These are phyloP conservation scores for Crossoptilon crossoptilon DNA, from an alignment of 2,797 vertebrate species.

Conservation along the genomic window DNA sequence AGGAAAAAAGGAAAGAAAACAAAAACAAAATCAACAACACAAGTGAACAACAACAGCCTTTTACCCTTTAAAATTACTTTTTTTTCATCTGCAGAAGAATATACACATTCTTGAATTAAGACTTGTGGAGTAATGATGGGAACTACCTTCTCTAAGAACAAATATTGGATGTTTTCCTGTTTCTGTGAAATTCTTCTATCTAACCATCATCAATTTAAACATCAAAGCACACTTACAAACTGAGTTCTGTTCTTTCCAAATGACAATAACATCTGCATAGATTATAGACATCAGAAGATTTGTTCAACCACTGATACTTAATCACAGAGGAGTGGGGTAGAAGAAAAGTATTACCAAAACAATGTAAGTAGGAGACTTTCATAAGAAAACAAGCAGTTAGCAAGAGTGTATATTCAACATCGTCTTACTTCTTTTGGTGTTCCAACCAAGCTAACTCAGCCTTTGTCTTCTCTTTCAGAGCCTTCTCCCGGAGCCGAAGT, in stretches of 20 bases:
- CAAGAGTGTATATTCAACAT: background rate
- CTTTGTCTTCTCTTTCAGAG: slow-evolving; percentile 94
- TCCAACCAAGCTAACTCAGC: slow-evolving; percentile 97
- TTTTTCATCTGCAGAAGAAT: no score
- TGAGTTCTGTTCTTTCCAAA: background rate
- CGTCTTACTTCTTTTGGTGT: slow-evolving; percentile 90
- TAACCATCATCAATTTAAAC: background rate
- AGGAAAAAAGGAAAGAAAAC: background rate
- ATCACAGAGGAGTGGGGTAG: background rate
- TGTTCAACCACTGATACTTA: background rate
- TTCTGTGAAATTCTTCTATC: background rate
- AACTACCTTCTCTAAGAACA: background rate
- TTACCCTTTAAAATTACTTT: background rate
- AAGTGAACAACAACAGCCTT: background rate
- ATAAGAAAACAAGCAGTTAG: background rate
- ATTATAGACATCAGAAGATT: background rate
- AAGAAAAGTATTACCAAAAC: background rate
- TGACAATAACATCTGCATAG: background rate
- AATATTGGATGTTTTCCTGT: background rate
- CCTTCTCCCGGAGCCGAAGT: slow-evolving; percentile 93
- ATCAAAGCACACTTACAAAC: background rate
- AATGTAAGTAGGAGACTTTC: background rate
- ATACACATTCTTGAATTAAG: background rate
- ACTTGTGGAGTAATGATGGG: background rate
- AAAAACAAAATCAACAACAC: background rate